phyloP scores from a whole-genome alignment of 2,113 vertebrate genomes.

The Tricholaema leucomelas region DNA sequence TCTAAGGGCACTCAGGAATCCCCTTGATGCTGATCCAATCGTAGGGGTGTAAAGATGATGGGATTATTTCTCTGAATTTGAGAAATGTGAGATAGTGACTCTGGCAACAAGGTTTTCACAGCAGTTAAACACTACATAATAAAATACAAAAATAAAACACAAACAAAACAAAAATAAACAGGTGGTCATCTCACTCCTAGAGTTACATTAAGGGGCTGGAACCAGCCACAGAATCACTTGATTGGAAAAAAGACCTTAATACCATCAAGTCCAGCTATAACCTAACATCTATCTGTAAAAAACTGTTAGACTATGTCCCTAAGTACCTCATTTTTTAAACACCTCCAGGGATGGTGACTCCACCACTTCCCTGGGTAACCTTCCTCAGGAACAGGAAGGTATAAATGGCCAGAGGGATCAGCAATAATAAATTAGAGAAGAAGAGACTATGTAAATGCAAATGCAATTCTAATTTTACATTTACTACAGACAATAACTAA shows the following conservation, averaged over 20 bases:
- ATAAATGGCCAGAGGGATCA: background rate
- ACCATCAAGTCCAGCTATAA: too few relatives aligned
- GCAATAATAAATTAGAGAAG: background rate
- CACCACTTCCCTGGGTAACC: background rate
- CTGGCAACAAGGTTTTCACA: background rate
- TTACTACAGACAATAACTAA: background rate
- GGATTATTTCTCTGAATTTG: background rate
- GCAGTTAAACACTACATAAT: background rate
- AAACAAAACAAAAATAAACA: too few relatives aligned
- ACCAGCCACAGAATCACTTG: background rate
- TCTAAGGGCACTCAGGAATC: background rate
- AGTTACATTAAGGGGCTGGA: background rate
- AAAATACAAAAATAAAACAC: background rate
- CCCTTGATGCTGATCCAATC: accelerated
- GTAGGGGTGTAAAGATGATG: background rate
- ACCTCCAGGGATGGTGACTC: too few relatives aligned
- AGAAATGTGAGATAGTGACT: background rate
- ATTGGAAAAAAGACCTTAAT: too few relatives aligned
- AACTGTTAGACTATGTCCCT: too few relatives aligned
- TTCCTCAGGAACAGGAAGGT: background rate
- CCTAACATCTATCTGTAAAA: too few relatives aligned
- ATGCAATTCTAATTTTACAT: background rate
- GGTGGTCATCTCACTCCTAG: background rate
- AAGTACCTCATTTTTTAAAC: too few relatives aligned
- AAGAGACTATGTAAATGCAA: background rate